Conservation (phyloP, 2,888 invertebrate genomes). For the Eretmocerus hayati region DNA sequence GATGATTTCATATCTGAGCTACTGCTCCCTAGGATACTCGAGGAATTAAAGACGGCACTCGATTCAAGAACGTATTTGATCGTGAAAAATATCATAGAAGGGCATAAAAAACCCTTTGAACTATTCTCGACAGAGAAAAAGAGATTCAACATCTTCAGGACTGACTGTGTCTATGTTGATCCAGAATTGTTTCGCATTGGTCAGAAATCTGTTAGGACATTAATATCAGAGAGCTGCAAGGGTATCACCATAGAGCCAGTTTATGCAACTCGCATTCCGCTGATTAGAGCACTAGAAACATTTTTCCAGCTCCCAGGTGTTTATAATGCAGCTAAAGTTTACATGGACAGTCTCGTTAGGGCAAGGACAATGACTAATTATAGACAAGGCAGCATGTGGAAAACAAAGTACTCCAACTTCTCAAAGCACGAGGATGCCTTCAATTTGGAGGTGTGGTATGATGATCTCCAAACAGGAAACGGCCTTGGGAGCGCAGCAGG, state of each 20-base stretch:
- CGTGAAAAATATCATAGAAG: neutral
- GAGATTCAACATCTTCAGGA: neutral
- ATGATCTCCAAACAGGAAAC: conserved; percentile 15
- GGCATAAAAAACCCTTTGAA: neutral
- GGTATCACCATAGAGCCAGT: neutral
- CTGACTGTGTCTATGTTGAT: neutral
- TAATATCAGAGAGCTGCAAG: neutral
- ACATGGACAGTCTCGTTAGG: neutral
- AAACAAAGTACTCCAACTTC: neutral
- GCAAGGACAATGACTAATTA: neutral
- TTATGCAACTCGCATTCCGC: neutral
- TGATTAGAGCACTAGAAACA: neutral
- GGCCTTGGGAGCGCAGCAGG: conserved; percentile 9
- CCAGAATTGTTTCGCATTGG: neutral
- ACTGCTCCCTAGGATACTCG: too few relatives aligned
- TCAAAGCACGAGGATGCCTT: neutral
- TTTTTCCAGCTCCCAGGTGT: neutral
- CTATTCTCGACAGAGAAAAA: neutral
- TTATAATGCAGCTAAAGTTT: neutral
- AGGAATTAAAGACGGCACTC: too few relatives aligned
- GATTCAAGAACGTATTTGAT: too few relatives aligned
- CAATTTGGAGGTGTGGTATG: conserved; percentile 9
- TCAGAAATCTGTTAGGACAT: neutral
- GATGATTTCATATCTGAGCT: too few relatives aligned
- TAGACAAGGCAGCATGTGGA: neutral